These are phyloP conservation scores for Machimus atricapillus DNA, from an alignment of 2,888 invertebrate species.

Conservation along the genomic window DNA sequence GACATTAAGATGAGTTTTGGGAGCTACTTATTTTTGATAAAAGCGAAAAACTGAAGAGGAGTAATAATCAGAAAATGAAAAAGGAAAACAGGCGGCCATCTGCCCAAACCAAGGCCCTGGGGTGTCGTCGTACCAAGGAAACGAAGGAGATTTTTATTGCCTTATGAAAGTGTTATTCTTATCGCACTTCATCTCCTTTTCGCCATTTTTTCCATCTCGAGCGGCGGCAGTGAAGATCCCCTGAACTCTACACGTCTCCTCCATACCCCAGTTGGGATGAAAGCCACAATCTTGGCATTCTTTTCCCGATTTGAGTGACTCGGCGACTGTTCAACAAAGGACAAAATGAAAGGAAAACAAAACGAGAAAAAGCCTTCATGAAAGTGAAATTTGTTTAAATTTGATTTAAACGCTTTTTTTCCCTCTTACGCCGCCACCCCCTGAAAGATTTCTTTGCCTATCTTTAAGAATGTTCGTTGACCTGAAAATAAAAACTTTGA, in stretches of 20 bases:
- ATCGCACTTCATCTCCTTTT: conserved; percentile 21
- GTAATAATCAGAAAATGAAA: not conserved
- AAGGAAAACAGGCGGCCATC: not conserved
- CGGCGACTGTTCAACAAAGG: not conserved
- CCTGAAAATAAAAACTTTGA: not conserved
- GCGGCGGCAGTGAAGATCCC: not conserved
- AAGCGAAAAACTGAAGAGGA: not conserved
- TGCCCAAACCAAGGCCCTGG: not conserved
- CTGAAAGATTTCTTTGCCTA: not conserved
- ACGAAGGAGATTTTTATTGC: conserved; percentile 19
- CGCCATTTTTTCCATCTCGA: not conserved
- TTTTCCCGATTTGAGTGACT: conserved; percentile 12
- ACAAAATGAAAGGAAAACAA: conserved; percentile 3
- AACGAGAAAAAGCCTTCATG: not conserved
- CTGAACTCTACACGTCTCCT: not conserved
- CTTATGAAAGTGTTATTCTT: conserved; percentile 29
- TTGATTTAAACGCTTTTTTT: not conserved
- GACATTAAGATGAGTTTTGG: conserved; percentile 2
- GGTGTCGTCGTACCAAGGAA: conserved; percentile 9
- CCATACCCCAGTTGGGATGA: not conserved
- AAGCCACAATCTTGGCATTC: conserved; percentile 14
- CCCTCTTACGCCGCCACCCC: not conserved
- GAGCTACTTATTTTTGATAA: conserved; percentile 20
- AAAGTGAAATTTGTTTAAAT: conserved; percentile 12
- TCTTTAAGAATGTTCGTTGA: not conserved